Evolutionary conservation across 1,140 invertebrate species (phyloP).

Genomic region (Fopius arisanus): DNA sequence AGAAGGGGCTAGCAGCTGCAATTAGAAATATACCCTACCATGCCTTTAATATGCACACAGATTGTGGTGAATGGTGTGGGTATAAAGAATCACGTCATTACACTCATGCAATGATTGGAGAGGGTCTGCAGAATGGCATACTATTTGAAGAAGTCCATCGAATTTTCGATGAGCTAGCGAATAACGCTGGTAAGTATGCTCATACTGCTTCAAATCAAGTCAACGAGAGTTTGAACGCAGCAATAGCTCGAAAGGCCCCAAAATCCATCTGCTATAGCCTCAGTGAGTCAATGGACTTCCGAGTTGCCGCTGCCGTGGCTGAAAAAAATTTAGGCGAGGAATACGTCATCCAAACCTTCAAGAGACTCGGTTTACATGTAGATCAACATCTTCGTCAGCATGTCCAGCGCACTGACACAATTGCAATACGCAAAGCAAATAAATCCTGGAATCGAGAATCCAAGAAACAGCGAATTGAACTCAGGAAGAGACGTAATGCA

Average conservation of each 20-base stretch:
- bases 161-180: slow-evolving; percentile 15
- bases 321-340: not conserved
- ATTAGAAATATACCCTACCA: slow-evolving; percentile 21
- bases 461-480: no score
- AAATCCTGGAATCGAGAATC: no score
- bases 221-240: slow-evolving; percentile 28
- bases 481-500: not conserved
- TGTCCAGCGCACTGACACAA: no score
- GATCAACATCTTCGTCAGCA: no score
- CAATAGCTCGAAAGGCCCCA: slow-evolving; percentile 21
- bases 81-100: not conserved
- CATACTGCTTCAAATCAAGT: no score
- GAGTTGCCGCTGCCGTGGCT: no score
- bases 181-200: slow-evolving; percentile 20
- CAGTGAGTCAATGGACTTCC: slow-evolving; percentile 27
- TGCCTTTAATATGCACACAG: slow-evolving; percentile 12
- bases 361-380: no score
- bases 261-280: slow-evolving; percentile 23
- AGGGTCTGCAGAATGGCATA: slow-evolving; percentile 1
- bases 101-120: not conserved
- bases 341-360: not conserved
- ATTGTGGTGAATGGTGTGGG: slow-evolving; percentile 24
- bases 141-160: not conserved
- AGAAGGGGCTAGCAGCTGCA: not conserved
- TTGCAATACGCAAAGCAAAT: no score